These are phyloP conservation scores for Brachionus asplanchnoidis DNA, from an alignment of 1,140 invertebrate genomes.

Conservation along the genomic window DNA sequence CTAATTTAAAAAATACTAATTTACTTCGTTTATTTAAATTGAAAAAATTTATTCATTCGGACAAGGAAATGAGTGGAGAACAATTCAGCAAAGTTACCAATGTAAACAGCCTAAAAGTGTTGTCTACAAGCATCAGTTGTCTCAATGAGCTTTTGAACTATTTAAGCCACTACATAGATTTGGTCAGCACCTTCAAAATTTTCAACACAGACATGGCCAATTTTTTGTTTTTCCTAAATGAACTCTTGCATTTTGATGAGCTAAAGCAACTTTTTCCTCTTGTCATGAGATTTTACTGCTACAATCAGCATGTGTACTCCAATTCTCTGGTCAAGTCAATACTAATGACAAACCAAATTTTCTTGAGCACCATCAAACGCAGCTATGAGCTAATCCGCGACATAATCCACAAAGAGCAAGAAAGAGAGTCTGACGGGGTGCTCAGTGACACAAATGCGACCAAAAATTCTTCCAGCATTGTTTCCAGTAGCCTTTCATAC, in stretches of 20 bases:
- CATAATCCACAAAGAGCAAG: background rate
- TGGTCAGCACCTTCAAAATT: background rate
- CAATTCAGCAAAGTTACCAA: constrained; percentile 30
- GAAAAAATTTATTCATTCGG: background rate
- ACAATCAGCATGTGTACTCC: constrained; percentile 34
- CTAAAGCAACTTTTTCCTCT: constrained; percentile 2
- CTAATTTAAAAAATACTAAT: constrained; percentile 27
- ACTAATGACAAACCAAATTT: constrained; percentile 9
- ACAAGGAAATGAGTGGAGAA: background rate
- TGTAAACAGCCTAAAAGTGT: background rate
- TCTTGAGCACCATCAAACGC: background rate
- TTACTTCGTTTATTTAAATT: background rate
- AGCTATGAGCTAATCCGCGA: background rate
- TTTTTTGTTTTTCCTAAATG: background rate
- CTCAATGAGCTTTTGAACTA: background rate
- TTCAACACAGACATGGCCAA: background rate
- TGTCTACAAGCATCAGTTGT: background rate
- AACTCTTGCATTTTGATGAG: constrained; percentile 6
- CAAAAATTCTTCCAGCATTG: constrained; percentile 6
- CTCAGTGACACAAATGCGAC: constrained; percentile 11
- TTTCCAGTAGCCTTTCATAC: background rate
- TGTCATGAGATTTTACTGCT: constrained; percentile 30
- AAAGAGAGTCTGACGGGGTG: background rate
- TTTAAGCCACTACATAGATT: background rate
- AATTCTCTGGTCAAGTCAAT: background rate